Conservation (phyloP, 2,113 vertebrate species). For the Globicephala melas region DNA sequence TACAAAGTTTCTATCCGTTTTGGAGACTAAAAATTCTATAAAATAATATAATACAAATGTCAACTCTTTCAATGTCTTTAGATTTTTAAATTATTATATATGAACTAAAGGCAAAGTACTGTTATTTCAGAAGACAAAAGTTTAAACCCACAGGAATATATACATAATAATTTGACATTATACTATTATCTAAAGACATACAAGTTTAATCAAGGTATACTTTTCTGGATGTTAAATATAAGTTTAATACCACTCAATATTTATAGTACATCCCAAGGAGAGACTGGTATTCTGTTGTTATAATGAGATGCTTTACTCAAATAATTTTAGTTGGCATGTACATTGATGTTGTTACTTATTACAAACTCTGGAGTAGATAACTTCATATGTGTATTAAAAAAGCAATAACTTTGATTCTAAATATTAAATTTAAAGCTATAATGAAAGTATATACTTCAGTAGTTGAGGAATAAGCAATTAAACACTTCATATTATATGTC, state of each 20-base stretch:
- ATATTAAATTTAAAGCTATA: constrained; percentile 51
- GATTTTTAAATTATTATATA: neutral
- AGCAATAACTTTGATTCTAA: neutral
- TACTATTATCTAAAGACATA: neutral
- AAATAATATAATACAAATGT: neutral
- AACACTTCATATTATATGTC: neutral
- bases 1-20: neutral
- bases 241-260: constrained; percentile 17
- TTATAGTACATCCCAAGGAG: neutral
- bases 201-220: neutral
- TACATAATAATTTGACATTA: neutral
- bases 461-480: neutral
- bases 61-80: neutral
- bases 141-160: neutral
- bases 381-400: constrained; percentile 43
- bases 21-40: neutral
- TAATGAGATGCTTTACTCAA: constrained; percentile 37
- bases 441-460: neutral
- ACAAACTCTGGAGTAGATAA: neutral
- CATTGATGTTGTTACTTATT: neutral
- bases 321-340: neutral
- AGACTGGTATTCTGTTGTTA: neutral
- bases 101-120: neutral
- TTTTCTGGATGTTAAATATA: neutral
- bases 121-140: neutral